These are phyloP conservation scores for Aphyosemion australe DNA, from an alignment of 2,113 vertebrate species.

Conservation along the genomic window DNA sequence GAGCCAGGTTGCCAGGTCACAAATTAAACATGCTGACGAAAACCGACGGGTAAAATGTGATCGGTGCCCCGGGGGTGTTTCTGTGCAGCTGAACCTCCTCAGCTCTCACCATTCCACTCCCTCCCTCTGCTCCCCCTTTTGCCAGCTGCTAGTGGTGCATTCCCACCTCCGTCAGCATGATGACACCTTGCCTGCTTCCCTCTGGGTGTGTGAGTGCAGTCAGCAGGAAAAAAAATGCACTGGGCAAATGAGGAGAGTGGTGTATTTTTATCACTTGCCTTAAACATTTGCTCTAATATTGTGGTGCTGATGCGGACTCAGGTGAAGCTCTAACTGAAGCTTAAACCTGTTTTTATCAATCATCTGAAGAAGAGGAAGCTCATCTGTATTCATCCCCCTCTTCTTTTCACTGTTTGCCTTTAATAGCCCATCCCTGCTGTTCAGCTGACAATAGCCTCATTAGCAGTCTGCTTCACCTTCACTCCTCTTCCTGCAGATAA, in stretches of 20 bases:
- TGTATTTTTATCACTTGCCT: background rate
- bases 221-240: slow-evolving; percentile 15
- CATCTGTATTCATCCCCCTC: slow-evolving; percentile 39
- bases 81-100: slow-evolving; percentile 31
- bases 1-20: slow-evolving; percentile 65
- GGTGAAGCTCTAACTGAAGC: slow-evolving; percentile 6
- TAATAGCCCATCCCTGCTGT: slow-evolving; percentile 32
- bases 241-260: slow-evolving; percentile 24
- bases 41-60: slow-evolving; percentile 29
- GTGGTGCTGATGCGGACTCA: slow-evolving; percentile 6
- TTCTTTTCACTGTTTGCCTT: slow-evolving; percentile 17
- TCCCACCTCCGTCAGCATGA: slow-evolving; percentile 27
- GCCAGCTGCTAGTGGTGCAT: slow-evolving; percentile 39
- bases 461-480: slow-evolving; percentile 31
- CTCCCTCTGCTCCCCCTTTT: slow-evolving; percentile 23
- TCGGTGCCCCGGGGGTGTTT: slow-evolving; percentile 38
- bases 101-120: background rate
- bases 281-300: slow-evolving; percentile 8
- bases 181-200: slow-evolving; percentile 40
- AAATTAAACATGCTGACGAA: slow-evolving; percentile 57
- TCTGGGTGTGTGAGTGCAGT: slow-evolving; percentile 40
- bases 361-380: slow-evolving; percentile 1
- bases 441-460: slow-evolving; percentile 49
- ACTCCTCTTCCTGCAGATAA: slow-evolving; percentile 34
- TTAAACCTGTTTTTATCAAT: background rate